Conservation (phyloP, 2,113 vertebrate species). For the Aegypius monachus region DNA sequence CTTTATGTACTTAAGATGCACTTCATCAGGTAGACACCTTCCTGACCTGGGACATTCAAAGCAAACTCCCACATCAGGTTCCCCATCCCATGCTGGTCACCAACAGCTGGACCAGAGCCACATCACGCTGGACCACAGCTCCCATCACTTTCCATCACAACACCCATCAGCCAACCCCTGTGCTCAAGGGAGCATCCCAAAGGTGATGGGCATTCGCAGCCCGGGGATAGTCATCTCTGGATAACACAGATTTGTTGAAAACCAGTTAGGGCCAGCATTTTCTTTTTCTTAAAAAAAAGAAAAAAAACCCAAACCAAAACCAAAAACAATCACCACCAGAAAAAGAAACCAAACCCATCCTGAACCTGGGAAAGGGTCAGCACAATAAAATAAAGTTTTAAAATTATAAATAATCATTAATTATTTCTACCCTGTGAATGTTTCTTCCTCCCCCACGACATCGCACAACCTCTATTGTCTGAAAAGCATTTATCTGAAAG, state of each 20-base stretch:
- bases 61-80: not conserved
- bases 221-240: not conserved
- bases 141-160: not conserved
- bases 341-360: not conserved
- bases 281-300: not conserved
- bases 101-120: not conserved
- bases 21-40: not conserved
- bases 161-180: too few species aligned
- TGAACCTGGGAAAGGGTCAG: not conserved
- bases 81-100: not conserved
- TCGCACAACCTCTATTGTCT: not conserved
- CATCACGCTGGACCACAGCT: not conserved
- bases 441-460: not conserved
- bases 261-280: fast-evolving
- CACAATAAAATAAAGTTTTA: not conserved
- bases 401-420: not conserved
- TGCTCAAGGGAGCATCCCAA: not conserved
- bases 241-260: not conserved
- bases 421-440: not conserved
- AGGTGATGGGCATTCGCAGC: fast-evolving
- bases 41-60: not conserved
- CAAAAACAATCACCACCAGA: not conserved
- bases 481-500: constrained; percentile 40
- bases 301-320: too few species aligned
- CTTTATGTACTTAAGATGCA: not conserved